A percentile compares a stretch with the other conserved stretches of the same genome.
These are phyloP conservation scores for Drosophila acutilabella DNA, from an alignment of 2,888 invertebrate species.

Conservation along the genomic window DNA sequence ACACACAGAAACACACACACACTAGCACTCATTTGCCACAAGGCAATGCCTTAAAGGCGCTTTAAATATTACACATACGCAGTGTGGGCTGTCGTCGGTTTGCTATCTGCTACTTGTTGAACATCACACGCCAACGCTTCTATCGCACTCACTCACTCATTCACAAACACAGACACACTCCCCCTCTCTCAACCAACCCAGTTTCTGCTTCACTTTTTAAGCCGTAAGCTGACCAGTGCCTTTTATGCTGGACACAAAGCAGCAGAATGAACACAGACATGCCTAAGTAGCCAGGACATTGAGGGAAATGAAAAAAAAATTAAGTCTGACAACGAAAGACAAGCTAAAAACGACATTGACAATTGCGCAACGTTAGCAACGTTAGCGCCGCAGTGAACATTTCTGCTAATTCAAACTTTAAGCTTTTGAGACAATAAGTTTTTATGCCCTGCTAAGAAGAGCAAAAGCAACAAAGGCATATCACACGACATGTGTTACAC, in stretches of 20 bases:
- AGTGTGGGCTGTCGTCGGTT: conserved; percentile 25
- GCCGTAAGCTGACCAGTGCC: conserved; percentile 32
- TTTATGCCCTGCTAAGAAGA: conserved; percentile 2
- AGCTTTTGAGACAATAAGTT: conserved; percentile 56
- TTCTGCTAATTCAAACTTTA: conserved; percentile 58
- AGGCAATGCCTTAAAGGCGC: conserved; percentile 31
- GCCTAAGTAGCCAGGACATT: conserved; percentile 61
- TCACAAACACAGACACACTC: conserved; percentile 28
- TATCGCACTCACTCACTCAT: conserved; percentile 7
- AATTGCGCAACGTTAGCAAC: conserved; percentile 44
- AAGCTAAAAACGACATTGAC: conserved; percentile 52
- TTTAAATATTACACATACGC: conserved; percentile 57
- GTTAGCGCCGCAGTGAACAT: conserved; percentile 18
- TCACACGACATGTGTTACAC: background rate
- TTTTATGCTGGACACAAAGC: conserved; percentile 12
- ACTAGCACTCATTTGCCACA: background rate
- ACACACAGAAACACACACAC: conserved; percentile 10
- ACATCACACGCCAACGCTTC: conserved; percentile 37
- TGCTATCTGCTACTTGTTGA: conserved; percentile 66
- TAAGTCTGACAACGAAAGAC: conserved; percentile 61
- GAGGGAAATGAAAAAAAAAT: conserved; percentile 58
- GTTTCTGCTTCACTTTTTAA: background rate
- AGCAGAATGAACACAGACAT: conserved; percentile 7
- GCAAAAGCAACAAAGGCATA: background rate
- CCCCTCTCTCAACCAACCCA: conserved; percentile 4